Conservation (phyloP, 2,113 vertebrate species). For the Cephalopholis sonnerati region DNA sequence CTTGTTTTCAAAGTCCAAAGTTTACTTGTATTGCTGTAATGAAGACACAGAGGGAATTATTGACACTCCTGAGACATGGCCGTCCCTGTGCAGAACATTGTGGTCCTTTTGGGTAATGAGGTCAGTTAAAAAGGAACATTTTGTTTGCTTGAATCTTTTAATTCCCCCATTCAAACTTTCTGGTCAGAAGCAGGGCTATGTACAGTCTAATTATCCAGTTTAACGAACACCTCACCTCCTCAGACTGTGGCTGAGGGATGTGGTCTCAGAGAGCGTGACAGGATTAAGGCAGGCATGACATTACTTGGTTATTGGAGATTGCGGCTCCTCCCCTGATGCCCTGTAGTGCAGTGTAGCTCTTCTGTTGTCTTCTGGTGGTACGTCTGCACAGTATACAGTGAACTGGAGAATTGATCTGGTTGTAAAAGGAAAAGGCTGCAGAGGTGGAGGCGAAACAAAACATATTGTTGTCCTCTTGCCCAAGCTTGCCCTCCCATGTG, state of each 20-base stretch:
- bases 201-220: constrained; percentile 46
- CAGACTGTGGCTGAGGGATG: constrained; percentile 24
- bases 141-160: constrained; percentile 34
- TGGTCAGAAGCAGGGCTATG: background rate
- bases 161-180: constrained; percentile 12
- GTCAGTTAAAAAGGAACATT: constrained; percentile 25
- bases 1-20: background rate
- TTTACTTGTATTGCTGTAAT: too few relatives aligned
- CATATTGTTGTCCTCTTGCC: constrained; percentile 7
- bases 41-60: background rate
- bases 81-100: background rate
- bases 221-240: constrained; percentile 40
- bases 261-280: constrained; percentile 27
- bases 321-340: constrained; percentile 36
- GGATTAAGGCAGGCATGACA: constrained; percentile 50
- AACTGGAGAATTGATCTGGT: constrained; percentile 21
- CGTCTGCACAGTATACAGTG: background rate
- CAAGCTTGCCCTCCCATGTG: constrained; percentile 3
- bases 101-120: background rate
- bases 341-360: constrained; percentile 31
- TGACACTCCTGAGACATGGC: background rate
- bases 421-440: background rate
- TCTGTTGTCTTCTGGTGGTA: constrained; percentile 10
- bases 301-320: constrained; percentile 32
- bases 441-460: constrained; percentile 17